Conservation (phyloP, 2,888 invertebrate species). For the Pyrrhosoma nymphula region DNA sequence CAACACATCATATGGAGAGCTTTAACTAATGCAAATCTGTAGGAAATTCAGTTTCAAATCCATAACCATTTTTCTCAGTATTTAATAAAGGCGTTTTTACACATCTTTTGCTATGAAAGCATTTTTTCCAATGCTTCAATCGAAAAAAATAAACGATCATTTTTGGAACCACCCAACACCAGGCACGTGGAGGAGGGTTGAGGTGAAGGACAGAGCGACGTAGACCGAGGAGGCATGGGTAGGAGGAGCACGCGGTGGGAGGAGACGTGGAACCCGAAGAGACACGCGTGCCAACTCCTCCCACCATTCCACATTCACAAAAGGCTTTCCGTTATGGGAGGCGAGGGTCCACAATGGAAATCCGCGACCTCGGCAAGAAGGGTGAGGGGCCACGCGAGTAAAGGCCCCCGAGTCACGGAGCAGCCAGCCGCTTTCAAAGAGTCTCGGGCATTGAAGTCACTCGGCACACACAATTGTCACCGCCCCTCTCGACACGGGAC, state of each 20-base stretch:
- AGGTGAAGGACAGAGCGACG: not conserved
- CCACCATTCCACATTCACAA: not conserved
- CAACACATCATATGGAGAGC: too few species aligned
- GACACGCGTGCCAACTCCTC: conserved; percentile 23
- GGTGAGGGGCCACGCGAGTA: not conserved
- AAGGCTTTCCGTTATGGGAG: not conserved
- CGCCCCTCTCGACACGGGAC: not conserved
- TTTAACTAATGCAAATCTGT: too few species aligned
- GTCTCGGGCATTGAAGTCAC: conserved; percentile 60
- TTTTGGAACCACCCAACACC: too few species aligned
- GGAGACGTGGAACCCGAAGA: not conserved
- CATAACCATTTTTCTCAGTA: too few species aligned
- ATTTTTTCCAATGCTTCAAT: too few species aligned
- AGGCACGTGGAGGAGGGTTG: not conserved
- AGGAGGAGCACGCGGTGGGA: not conserved
- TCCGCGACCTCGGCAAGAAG: not conserved
- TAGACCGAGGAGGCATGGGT: not conserved
- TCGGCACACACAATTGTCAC: not conserved
- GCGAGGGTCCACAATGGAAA: not conserved
- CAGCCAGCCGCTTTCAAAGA: not conserved
- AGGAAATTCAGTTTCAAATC: too few species aligned
- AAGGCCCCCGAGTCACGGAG: conserved; percentile 29
- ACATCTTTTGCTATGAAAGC: too few species aligned
- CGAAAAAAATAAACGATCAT: too few species aligned
- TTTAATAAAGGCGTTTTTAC: too few species aligned